Base-by-base conservation (phyloP, 2,113 vertebrate species). In the Notarius quadriscutis region DNA sequence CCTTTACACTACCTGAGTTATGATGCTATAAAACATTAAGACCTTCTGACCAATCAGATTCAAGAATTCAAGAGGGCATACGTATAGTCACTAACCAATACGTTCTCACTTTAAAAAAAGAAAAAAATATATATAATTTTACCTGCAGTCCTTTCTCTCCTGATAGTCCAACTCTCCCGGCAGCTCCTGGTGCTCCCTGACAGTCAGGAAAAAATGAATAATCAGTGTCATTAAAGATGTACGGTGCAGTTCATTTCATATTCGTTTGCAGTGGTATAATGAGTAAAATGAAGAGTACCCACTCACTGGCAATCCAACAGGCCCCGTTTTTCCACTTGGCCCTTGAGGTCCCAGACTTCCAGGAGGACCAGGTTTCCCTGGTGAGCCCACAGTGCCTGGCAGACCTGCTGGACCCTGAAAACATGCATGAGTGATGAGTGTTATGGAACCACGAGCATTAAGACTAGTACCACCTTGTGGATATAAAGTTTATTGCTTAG, bases 61-160 rank as follows among this genome's bases (percentile, higher is more conserved):
- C 11, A 7, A 63, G 60, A 22, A 22, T 63, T 63, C 22, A 25
- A 25, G 34, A 34, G 1, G 34, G 2, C 34, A 34, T 34, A 41
- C 41, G 4, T 27, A 27, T 25, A 11, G 22, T n/a, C n/a, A 69
- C 27, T 15, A 69, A 69, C 14, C 14, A 69, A 69, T 30, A 5
- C 14, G 17, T 41, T 7, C 67, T 34, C 5, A 34, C 5, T 17
- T 71, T 41, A 41, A 41, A 41, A 41, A 41, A 71, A 17, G 34
- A 17, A 17, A 7, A 71, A 17, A 7, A 2, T 2, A 8, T 20
- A 7, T 20, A 15, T 74, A 65, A 6, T 69, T 89, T 92, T 91
- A 96, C 96, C 95, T 93, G 93, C 34, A 94, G 92, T 89, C 96
- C 96, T 91, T 91, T 95, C 77, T 92, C 83, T 86, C 96, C 96